Percentiles rank a stretch among this genome's conserved stretches.
phyloP scores from a whole-genome alignment of 2,888 invertebrate genomes.

The Melanargia galathea region DNA sequence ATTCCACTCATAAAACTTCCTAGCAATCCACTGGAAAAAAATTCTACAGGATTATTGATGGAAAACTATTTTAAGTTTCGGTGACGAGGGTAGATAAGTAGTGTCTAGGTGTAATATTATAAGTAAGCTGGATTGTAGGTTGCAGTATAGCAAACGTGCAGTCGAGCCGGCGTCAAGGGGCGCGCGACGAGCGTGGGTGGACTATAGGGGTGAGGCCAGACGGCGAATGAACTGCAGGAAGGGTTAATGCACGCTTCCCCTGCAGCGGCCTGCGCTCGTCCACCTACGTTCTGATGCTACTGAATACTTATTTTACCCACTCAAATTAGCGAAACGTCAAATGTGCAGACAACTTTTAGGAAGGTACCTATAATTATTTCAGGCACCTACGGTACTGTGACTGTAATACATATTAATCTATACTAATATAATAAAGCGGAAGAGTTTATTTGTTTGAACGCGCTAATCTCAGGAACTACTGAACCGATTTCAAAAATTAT shows the following conservation, averaged over 20 bases:
- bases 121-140: slow-evolving; percentile 43
- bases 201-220: slow-evolving; percentile 81
- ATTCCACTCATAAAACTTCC: no score
- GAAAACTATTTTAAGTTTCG: slow-evolving; percentile 15
- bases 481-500: no score
- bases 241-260: slow-evolving; percentile 82
- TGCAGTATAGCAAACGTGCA: slow-evolving; percentile 70
- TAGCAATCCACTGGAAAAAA: no score
- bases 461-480: no score
- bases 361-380: background rate
- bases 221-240: slow-evolving; percentile 84
- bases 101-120: slow-evolving; percentile 21
- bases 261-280: slow-evolving; percentile 74
- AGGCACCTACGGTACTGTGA: background rate
- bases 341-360: slow-evolving; percentile 9
- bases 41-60: no score
- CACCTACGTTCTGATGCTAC: slow-evolving; percentile 61
- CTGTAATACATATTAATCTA: no score
- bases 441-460: no score
- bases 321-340: slow-evolving; percentile 38
- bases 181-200: slow-evolving; percentile 62
- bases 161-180: slow-evolving; percentile 58
- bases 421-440: no score
- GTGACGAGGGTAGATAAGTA: slow-evolving; percentile 13
- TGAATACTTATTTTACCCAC: slow-evolving; percentile 46